Evolutionary conservation across 23 tunicate species (phyloP), one percentile per base, ranked within the genome.

Genomic region (Trididemnum clinides): DNA sequence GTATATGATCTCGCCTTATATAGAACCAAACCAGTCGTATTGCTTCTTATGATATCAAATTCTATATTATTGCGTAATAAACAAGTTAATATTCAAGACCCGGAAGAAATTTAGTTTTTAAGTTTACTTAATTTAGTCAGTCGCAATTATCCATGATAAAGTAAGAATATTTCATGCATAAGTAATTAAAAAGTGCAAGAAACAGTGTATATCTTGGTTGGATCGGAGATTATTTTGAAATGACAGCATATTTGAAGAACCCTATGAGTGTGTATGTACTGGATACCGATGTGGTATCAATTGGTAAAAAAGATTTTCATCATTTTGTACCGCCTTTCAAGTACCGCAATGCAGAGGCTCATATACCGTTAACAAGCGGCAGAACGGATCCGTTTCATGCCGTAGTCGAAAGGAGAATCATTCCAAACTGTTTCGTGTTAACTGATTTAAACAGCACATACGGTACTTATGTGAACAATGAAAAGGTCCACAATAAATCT

Each of bases 391-490:
- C 85, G 1, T 86, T 44, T 34, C 96, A 91, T 59, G 96, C 96
- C 3, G 87, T 86, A 7, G 57, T 91, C 0, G 96, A 86, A 75
- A 80, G 33, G 33, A 80, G 83, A 10, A 65, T 57, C 1, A 87
- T 80, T 0, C 85, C 81, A 33, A 80, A 86, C n/a, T 91, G 90
- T 71, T 91, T 70, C 51, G 72, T 91, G 30, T 34, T 91, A 1
- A 71, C 64, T 6, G 96, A 91, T 37, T 32, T 91, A 28, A 91
- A 91, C 84, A 80, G 90, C 26, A 71, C 90, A 2, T 78, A 75
- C 69, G 96, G 96, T 0, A 91, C 90, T 4, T 91, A 91, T 51
- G 90, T 91, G 1, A 91, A 91, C 57, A 85, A 91, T 22, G 58
- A 84, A 57, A 62, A 77, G 36, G 66, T 91, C n/a, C 96, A 91